Evolutionary conservation across 2,113 vertebrate genomes (phyloP), one percentile per base, ranked within the genome.

Genomic region (Apteryx mantelli): DNA sequence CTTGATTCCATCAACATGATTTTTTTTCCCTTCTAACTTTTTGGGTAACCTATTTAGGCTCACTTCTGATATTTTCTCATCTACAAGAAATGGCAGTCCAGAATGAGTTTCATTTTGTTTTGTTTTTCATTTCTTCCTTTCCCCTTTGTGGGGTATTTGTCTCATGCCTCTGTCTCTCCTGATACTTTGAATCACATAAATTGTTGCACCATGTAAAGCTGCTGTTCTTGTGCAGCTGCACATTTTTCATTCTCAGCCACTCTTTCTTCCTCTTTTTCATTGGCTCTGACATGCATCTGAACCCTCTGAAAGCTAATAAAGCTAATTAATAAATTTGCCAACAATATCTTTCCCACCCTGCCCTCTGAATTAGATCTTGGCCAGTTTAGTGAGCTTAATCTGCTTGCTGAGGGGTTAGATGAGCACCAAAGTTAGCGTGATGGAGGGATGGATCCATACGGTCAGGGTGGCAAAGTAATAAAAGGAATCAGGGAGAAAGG

Each of bases 11-110:
- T 6, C 3, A 46, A 79, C 22, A 60, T 63, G 55, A 12, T 2
- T 2, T 21, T 60, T 71, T 22, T 55, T 32, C 17, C 36, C 36
- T 32, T 55, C 20, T 14, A 55, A 8, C 1, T 24, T 80, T 73
- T 42, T 28, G 8, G 0, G 6, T 25, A 24, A 48, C 21, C 0
- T n/a, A 15, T 38, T 76, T 17, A 40, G 1, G 4, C 80, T 84
- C 17, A 30, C 2, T 50, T 44, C 20, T 34, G 36, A 5, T 58
- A 4, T 48, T 24, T 79, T 71, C 30, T 53, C 3, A 5, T 66
- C 71, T 83, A 2, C 22, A 60, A 36, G 5, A 6, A 48, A 5
- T 6, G 4, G 2, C 61, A 34, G 6, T 25, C 10, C 46, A 26
- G 84, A 81, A 38, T 15, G 5, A 42, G 25, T 30, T 16, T 5